These are phyloP conservation scores for Sardinella longiceps DNA, from an alignment of 2,797 vertebrate species.

Conservation along the genomic window DNA sequence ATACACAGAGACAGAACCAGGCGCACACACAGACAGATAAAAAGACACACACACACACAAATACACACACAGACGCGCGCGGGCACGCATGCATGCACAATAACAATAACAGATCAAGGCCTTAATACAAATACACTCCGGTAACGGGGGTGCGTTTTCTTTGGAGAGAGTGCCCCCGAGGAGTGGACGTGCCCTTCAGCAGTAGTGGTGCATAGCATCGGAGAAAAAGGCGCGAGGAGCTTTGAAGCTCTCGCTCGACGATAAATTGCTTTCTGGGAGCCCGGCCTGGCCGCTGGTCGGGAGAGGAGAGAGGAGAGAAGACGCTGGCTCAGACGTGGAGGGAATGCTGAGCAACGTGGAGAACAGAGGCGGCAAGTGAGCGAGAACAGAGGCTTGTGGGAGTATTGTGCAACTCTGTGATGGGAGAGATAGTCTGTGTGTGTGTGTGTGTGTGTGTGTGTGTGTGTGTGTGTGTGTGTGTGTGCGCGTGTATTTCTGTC, in stretches of 20 bases:
- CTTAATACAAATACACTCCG: not conserved
- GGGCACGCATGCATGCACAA: too few relatives aligned
- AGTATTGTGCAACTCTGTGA: not conserved
- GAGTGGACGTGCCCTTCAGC: not conserved
- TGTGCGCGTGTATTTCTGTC: not conserved
- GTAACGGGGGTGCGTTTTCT: not conserved
- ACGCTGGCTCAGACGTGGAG: not conserved
- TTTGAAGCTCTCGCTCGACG: not conserved
- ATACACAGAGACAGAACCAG: not conserved
- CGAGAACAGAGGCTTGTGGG: not conserved
- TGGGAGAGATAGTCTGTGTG: too few relatives aligned
- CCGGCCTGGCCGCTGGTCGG: not conserved
- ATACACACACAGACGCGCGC: not conserved
- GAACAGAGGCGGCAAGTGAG: too few relatives aligned
- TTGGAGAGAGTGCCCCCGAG: not conserved
- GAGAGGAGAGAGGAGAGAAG: conserved; percentile 14
- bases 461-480: not conserved
- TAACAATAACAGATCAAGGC: not conserved
- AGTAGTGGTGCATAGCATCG: not conserved
- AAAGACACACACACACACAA: not conserved
- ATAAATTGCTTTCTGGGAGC: conserved; percentile 31
- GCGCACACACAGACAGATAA: not conserved
- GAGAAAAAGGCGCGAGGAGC: not conserved
- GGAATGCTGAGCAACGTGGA: not conserved
- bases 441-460: not conserved